phyloP scores from a whole-genome alignment of 2,113 vertebrate species.

The Donacobius atricapilla region DNA sequence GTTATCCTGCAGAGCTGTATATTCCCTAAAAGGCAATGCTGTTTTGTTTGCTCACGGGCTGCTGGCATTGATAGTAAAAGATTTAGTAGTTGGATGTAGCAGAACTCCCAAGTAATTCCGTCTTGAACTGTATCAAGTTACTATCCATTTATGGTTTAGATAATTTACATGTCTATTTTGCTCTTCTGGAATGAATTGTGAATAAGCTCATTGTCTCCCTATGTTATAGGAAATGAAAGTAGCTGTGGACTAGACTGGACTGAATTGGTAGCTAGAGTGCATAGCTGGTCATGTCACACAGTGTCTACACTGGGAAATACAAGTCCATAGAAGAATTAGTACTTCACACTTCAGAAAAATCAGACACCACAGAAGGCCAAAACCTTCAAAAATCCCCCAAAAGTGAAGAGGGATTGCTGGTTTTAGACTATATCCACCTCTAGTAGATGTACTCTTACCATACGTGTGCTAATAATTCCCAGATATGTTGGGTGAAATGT shows the following conservation, averaged over 20 bases:
- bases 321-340: constrained; percentile 15
- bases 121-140: constrained; percentile 52
- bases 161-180: constrained; percentile 75
- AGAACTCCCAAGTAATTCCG: constrained; percentile 28
- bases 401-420: neutral
- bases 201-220: constrained; percentile 73
- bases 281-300: constrained; percentile 33
- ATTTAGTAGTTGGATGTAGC: constrained; percentile 19
- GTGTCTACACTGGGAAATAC: constrained; percentile 41
- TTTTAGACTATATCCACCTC: neutral
- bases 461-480: neutral
- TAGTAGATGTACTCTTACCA: neutral
- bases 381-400: neutral
- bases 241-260: constrained; percentile 1
- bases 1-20: neutral
- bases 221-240: constrained; percentile 65
- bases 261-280: constrained; percentile 39
- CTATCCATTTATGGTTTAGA: constrained; percentile 74
- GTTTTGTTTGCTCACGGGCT: neutral
- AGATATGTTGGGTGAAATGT: neutral
- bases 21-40: neutral
- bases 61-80: neutral
- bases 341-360: neutral
- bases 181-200: constrained; percentile 73
- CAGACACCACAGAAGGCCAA: neutral